phyloP scores from a whole-genome alignment of 1,140 invertebrate genomes.

The Micrasema minimum region DNA sequence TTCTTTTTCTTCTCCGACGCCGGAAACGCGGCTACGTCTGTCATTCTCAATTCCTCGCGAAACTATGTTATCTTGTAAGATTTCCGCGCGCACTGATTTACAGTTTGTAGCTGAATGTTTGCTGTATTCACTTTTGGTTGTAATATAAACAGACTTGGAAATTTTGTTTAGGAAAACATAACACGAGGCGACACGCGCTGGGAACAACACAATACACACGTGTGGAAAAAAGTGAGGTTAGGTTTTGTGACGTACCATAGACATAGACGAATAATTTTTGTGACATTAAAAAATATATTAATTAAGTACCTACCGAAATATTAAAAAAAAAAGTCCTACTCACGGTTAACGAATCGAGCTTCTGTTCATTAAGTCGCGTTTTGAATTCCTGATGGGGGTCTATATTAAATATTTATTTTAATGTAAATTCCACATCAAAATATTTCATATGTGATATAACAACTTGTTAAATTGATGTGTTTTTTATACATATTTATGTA shows the following conservation, averaged over 20 bases:
- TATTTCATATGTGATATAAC: background rate
- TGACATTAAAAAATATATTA: background rate
- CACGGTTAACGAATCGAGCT: no score
- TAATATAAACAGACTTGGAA: background rate
- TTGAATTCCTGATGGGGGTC: no score
- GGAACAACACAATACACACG: background rate
- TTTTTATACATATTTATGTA: no score
- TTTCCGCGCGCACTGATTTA: background rate
- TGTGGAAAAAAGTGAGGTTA: constrained; percentile 11
- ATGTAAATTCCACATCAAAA: background rate
- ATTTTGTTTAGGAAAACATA: background rate
- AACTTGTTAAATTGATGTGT: no score
- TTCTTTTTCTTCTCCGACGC: constrained; percentile 72
- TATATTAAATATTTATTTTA: no score
- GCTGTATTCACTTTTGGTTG: background rate
- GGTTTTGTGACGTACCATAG: background rate
- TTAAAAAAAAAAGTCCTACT: background rate
- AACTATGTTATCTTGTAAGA: background rate
- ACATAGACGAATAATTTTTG: constrained; percentile 11
- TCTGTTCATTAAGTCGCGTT: no score
- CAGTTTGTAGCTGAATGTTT: background rate
- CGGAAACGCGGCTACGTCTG: constrained; percentile 31
- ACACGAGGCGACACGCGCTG: constrained; percentile 9
- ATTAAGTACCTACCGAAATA: background rate
- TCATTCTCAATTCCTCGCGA: constrained; percentile 3